Evolutionary conservation across 35 echinoderm and acorn worm genomes (phyloP).

Genomic region (Anneissia japonica): DNA sequence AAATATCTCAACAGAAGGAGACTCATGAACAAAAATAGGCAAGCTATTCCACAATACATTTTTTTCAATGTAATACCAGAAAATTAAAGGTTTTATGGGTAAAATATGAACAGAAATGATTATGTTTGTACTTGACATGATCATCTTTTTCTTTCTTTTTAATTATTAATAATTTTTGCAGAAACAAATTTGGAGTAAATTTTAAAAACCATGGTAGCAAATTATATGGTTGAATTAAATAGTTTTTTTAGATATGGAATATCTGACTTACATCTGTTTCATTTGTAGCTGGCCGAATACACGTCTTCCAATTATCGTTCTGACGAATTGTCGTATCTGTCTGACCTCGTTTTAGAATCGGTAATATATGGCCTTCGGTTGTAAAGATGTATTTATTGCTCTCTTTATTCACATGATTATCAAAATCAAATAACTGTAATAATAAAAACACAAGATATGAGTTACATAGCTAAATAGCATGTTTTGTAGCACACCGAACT

Average conservation of each 20-base stretch:
- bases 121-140: no score
- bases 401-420: slow-evolving; percentile 87
- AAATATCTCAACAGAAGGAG: no score
- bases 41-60: no score
- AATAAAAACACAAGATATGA: not conserved
- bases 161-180: no score
- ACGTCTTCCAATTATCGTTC: slow-evolving; percentile 10
- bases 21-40: no score
- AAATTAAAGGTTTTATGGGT: no score
- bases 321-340: not conserved
- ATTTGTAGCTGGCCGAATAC: not conserved
- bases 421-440: slow-evolving; percentile 80
- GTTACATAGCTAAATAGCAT: no score
- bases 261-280: slow-evolving; percentile 6
- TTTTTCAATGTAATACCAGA: no score
- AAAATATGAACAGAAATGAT: no score
- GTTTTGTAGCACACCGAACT: no score
- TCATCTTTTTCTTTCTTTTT: no score
- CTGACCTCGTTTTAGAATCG: slow-evolving; percentile 43
- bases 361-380: slow-evolving; percentile 94
- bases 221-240: not conserved
- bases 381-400: slow-evolving; percentile 81
- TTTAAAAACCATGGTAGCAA: not conserved
- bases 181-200: not conserved
- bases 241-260: not conserved